phyloP scores from a whole-genome alignment of 2,797 vertebrate genomes.

The Chelidonichthys spinosus region DNA sequence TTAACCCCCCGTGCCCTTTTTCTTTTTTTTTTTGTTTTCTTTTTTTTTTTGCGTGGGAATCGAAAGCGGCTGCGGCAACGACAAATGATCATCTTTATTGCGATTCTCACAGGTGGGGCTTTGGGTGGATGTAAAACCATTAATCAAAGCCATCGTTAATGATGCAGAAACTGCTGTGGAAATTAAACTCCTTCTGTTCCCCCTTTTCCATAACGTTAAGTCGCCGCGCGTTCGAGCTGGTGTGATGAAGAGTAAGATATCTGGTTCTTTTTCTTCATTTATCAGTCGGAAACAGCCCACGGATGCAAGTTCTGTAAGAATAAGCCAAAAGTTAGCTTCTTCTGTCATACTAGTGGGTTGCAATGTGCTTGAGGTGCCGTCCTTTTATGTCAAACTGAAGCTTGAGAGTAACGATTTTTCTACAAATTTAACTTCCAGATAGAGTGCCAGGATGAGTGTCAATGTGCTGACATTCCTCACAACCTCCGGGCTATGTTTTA shows the following conservation, averaged over 20 bases:
- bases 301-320: conserved; percentile 11
- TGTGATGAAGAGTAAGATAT: conserved; percentile 41
- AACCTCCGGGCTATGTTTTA: conserved; percentile 64
- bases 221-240: conserved; percentile 59
- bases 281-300: background rate
- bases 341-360: background rate
- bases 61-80: conserved; percentile 25
- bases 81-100: conserved; percentile 76
- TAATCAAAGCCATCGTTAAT: conserved; percentile 85
- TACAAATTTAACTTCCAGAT: conserved; percentile 48
- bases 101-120: conserved; percentile 80
- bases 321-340: background rate
- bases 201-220: conserved; percentile 65
- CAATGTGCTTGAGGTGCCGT: conserved; percentile 4
- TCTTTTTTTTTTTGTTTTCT: conserved; percentile 37
- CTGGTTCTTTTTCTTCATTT: conserved; percentile 7
- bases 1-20: conserved; percentile 57
- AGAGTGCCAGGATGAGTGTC: conserved; percentile 27
- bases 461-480: conserved; percentile 31
- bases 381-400: conserved; percentile 16
- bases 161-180: conserved; percentile 75
- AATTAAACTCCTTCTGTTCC: conserved; percentile 75
- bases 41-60: conserved; percentile 43
- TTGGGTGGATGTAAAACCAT: conserved; percentile 74
- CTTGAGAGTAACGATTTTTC: conserved; percentile 27